Base-by-base conservation (phyloP, 2,888 invertebrate species). In the Oxystoma pomonae region DNA sequence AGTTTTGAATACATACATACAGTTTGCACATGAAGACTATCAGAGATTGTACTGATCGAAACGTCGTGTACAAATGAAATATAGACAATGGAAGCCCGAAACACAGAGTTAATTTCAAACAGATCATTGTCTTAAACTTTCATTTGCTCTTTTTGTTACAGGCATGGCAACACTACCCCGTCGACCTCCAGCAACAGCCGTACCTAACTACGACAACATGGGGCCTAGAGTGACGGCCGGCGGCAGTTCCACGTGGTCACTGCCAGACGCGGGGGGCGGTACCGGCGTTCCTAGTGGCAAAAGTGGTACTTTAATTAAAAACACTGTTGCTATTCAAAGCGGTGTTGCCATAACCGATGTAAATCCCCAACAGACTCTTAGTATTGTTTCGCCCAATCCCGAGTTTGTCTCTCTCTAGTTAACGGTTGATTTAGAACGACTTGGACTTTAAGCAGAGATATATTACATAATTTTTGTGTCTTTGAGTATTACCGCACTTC, bases 171-270 rank as follows among this genome's bases (percentile, higher is more conserved):
- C 78, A 73, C 75, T 75, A 75, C 81, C 75, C 65, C 77, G 75
- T 72, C 75, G 83, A 65, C 78, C 75, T 16, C 62, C 77, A 66
- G 73, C 77, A 63, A 57, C 66, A 79, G 78, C 75, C 73, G 73
- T 75, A 78, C 78, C 75, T 73, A 84, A 81, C 75, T 94, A 94
- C 78, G 94, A 95, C 81, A 94, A 94, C 81, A 92, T 94, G 90
- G 94, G 94, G 5, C 91, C 93, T 60, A 85, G 94, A 68, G 91
- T 94, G 59, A 94, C 94, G 9, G 93, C 93, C 49, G 91, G 92
- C 67, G 94, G 94, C 57, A 92, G 92, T 77, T 94, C 94, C 7
- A 92, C 91, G 20, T 87, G 93, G 77, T 93, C 93, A 21, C 83
- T 94, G 69, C 91, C 91, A 67, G 91, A 87, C 73, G 84, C 76